A percentile compares a stretch with the other conserved stretches of the same genome.
Conservation (phyloP, 2,888 invertebrate genomes). For the Argyra leucocephala region DNA sequence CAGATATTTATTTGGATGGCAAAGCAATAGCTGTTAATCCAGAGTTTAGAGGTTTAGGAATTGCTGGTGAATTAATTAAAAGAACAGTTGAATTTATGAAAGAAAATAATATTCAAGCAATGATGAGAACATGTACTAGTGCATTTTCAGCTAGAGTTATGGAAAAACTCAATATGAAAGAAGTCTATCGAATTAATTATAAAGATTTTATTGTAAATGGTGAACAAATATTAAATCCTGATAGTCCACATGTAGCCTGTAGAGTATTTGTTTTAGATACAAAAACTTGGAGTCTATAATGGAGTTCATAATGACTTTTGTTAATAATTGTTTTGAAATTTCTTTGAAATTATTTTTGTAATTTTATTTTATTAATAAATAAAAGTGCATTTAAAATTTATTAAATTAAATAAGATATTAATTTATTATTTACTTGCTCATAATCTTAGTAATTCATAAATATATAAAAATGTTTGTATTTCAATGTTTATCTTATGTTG, state of each 20-base stretch:
- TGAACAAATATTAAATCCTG: conserved; percentile 52
- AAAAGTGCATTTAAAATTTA: no score
- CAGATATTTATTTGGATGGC: conserved; percentile 24
- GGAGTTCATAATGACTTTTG: no score
- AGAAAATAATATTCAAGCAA: conserved; percentile 34
- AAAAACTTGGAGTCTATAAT: no score
- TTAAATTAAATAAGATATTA: no score
- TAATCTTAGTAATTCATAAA: no score
- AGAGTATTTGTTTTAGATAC: neutral
- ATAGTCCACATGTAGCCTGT: conserved; percentile 45
- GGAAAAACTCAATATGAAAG: conserved; percentile 53
- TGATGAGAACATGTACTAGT: conserved; percentile 60
- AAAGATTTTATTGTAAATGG: conserved; percentile 52
- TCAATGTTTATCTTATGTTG: no score
- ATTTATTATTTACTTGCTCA: no score
- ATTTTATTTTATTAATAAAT: no score
- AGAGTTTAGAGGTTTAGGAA: conserved; percentile 26
- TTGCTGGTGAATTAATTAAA: conserved; percentile 25
- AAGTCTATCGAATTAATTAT: conserved; percentile 52
- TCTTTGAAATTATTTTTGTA: no score
- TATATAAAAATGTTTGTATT: no score
- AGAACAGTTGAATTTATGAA: conserved; percentile 24
- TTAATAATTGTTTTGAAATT: no score
- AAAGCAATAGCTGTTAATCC: conserved; percentile 26
- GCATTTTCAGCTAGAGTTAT: conserved; percentile 59